These are phyloP conservation scores for Pristionchus mayeri DNA, from an alignment of 2,888 invertebrate genomes.

Conservation along the genomic window DNA sequence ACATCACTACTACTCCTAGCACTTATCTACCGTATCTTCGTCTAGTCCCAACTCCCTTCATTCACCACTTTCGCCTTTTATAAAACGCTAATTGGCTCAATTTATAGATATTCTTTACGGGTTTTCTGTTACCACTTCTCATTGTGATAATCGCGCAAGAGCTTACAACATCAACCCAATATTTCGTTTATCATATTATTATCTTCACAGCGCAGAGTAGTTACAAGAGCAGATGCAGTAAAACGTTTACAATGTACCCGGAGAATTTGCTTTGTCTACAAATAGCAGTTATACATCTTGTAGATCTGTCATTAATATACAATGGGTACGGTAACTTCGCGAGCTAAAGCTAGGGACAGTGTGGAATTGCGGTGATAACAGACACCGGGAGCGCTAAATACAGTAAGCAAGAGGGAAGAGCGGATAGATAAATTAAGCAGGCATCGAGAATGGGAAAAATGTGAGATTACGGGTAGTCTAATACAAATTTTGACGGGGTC, in stretches of 20 bases:
- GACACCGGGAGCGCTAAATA: slow-evolving; percentile 6
- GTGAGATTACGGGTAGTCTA: background rate
- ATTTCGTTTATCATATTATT: slow-evolving; percentile 12
- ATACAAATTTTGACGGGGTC: background rate
- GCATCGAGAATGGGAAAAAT: no score
- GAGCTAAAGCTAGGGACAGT: background rate
- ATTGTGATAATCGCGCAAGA: background rate
- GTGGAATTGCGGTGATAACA: background rate
- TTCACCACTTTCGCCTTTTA: background rate
- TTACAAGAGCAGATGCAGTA: background rate
- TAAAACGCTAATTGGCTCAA: background rate
- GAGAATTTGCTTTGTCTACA: background rate
- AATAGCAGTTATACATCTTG: slow-evolving; percentile 25
- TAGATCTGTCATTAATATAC: background rate
- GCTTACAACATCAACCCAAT: slow-evolving; percentile 17
- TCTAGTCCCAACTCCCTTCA: background rate
- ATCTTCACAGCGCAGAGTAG: background rate
- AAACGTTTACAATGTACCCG: slow-evolving; percentile 1
- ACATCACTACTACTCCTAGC: background rate
- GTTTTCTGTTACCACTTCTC: background rate
- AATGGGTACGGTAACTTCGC: background rate
- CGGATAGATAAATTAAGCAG: background rate
- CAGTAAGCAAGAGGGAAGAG: background rate
- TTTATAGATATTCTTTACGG: background rate
- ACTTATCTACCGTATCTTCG: slow-evolving; percentile 6